Evolutionary conservation across 2,888 invertebrate species (phyloP), one percentile per base, ranked within the genome.

Genomic region (Zhuqinia jingwanae): DNA sequence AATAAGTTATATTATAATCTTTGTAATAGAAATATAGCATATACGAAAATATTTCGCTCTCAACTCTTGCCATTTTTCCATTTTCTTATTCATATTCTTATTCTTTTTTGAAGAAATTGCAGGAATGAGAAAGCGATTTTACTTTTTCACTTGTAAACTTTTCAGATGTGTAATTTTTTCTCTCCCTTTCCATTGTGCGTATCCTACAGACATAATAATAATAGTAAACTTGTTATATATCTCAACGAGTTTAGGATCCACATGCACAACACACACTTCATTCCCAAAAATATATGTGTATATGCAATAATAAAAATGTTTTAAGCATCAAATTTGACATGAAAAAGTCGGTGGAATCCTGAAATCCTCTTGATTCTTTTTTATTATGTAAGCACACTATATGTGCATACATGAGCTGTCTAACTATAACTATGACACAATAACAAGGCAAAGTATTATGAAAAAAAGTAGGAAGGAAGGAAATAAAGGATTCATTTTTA

Each of bases 401-500:
- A n/a, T n/a, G n/a, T n/a, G n/a, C n/a, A n/a, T n/a, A n/a, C n/a
- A n/a, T n/a, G n/a, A 10, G 15, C 27, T 73, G 27, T 6, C 42
- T 76, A 42, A 76, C 76, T 76, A n/a, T n/a, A n/a, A n/a, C n/a
- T n/a, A n/a, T n/a, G 56, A 76, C 56, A 76, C 50, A 76, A 58
- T 42, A 76, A 58, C 58, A 76, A 36, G 56, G 56, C 56, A 36
- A 17, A 11, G 17, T 45, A 22, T 22, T 58, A 17, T 17, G 22
- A 8, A 15, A 25, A 13, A 15, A 13, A 8, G 15, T 25, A 2
- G 30, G 45, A 50, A 36, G 11, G 36, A 56, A 17, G 56, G 22
- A 27, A 50, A 22, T 47, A 47, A 82, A 76, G 73, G 56, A 73
- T 73, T 60, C 45, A 27, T 75, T 82, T 75, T 76, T 60, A 63